These are phyloP conservation scores for Melanotaenia duboulayi DNA, from an alignment of 2,113 vertebrate genomes.

Conservation along the genomic window DNA sequence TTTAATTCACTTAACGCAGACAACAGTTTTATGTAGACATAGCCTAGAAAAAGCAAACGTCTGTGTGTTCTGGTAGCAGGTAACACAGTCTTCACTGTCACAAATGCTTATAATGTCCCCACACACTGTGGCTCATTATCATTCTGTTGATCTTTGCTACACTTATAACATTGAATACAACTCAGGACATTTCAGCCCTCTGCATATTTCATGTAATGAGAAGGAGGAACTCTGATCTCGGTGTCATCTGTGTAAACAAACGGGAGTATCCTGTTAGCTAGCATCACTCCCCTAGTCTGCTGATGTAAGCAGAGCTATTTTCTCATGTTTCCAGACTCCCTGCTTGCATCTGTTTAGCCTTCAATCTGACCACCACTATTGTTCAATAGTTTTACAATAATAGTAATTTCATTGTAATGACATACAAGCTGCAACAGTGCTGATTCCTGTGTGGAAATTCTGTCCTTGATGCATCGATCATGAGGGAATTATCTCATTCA, in stretches of 20 bases:
- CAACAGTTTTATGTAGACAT: too few species aligned
- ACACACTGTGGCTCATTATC: constrained; percentile 42
- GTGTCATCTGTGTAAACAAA: constrained; percentile 77
- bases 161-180: constrained; percentile 58
- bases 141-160: constrained; percentile 46
- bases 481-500: constrained; percentile 15
- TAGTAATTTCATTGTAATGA: constrained; percentile 39
- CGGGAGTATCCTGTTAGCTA: constrained; percentile 67
- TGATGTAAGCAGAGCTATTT: constrained; percentile 69
- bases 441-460: constrained; percentile 16
- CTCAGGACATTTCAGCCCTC: constrained; percentile 63
- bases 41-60: too few species aligned
- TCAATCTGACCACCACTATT: constrained; percentile 55
- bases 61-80: too few species aligned
- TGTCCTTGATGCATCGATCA: constrained; percentile 29
- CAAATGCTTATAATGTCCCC: too few species aligned
- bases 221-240: constrained; percentile 72
- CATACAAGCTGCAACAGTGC: constrained; percentile 13
- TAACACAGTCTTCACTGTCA: too few species aligned
- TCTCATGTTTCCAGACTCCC: constrained; percentile 49
- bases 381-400: constrained; percentile 46
- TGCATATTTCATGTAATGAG: constrained; percentile 76
- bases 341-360: constrained; percentile 59
- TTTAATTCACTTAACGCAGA: too few species aligned
- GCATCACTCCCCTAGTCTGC: constrained; percentile 65